Conservation (phyloP, 2,797 vertebrate genomes). For the Rachycentron canadum region DNA sequence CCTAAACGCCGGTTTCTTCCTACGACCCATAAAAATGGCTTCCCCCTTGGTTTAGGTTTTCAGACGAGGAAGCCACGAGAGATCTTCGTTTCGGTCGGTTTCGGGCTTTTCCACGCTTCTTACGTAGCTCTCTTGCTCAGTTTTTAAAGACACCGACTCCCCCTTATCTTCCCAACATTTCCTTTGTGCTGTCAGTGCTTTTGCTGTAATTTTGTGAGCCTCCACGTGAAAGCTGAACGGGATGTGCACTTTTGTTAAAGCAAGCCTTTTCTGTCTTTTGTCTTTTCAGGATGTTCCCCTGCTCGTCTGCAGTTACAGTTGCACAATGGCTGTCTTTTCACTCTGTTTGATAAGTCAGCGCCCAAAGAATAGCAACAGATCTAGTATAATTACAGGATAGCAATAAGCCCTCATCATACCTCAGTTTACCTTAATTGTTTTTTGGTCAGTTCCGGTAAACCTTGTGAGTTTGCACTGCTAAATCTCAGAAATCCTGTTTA, state of each 20-base stretch:
- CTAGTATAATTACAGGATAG: slow-evolving; percentile 87
- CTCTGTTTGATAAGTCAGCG: slow-evolving; percentile 79
- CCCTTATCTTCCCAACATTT: rapidly evolving
- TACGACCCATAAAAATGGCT: slow-evolving; percentile 80
- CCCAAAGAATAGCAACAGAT: slow-evolving; percentile 83
- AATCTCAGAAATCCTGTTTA: slow-evolving; percentile 59
- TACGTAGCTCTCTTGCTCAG: background rate
- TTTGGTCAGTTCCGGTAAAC: slow-evolving; percentile 76
- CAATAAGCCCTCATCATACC: slow-evolving; percentile 84
- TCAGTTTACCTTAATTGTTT: slow-evolving; percentile 74
- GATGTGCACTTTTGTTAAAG: background rate
- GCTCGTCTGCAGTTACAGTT: slow-evolving; percentile 80
- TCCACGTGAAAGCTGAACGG: background rate
- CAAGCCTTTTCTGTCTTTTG: slow-evolving; percentile 14
- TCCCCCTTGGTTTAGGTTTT: slow-evolving; percentile 38
- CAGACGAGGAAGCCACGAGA: slow-evolving; percentile 4
- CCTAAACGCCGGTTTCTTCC: slow-evolving; percentile 11
- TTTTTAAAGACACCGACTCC: background rate
- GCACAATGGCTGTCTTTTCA: slow-evolving; percentile 88
- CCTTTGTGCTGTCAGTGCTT: background rate
- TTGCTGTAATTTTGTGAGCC: background rate
- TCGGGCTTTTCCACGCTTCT: background rate
- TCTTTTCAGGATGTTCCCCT: slow-evolving; percentile 86
- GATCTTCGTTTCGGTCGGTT: slow-evolving; percentile 19
- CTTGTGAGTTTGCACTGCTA: slow-evolving; percentile 75